A percentile compares a stretch with the other conserved stretches of the same genome.
phyloP scores from a whole-genome alignment of 30 jellyfish, hydroid and myxozoan species.

The Turritopsis rubra region DNA sequence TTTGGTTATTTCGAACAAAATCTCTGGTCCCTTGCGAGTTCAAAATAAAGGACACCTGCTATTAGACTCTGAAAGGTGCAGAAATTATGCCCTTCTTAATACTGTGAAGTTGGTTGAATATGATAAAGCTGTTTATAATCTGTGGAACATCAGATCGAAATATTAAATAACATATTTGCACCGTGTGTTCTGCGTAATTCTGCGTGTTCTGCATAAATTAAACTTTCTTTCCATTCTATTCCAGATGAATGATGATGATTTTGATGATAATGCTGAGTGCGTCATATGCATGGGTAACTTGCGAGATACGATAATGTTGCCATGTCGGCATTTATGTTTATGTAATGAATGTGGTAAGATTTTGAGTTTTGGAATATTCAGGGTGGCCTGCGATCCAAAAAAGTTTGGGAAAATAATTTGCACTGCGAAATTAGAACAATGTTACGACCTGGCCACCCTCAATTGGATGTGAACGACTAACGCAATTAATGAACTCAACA shows the following conservation, averaged over 20 bases:
- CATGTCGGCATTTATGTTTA: slow-evolving; percentile 97
- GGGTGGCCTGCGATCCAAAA: neutral
- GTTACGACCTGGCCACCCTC: neutral
- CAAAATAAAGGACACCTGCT: no score
- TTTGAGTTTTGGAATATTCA: neutral
- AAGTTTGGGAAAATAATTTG: neutral
- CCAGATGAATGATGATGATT: slow-evolving; percentile 67
- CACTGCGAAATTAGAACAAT: neutral
- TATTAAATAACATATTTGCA: no score
- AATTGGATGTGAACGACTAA: neutral
- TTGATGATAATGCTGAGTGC: slow-evolving; percentile 81
- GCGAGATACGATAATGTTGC: slow-evolving; percentile 88
- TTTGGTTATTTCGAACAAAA: no score
- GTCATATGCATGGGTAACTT: slow-evolving; percentile 94
- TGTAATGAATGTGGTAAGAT: slow-evolving; percentile 90
- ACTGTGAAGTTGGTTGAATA: no score
- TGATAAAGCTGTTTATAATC: no score
- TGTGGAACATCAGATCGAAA: no score
- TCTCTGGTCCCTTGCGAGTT: no score
- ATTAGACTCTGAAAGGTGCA: no score
- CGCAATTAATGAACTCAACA: neutral
- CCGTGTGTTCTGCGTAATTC: no score
- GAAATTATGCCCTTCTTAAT: no score
- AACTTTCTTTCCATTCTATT: no score
- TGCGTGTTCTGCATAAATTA: no score